Evolutionary conservation across 2,888 invertebrate species (phyloP), one percentile per base, ranked within the genome.

Genomic region (Rhopalosiphum nymphaeae): DNA sequence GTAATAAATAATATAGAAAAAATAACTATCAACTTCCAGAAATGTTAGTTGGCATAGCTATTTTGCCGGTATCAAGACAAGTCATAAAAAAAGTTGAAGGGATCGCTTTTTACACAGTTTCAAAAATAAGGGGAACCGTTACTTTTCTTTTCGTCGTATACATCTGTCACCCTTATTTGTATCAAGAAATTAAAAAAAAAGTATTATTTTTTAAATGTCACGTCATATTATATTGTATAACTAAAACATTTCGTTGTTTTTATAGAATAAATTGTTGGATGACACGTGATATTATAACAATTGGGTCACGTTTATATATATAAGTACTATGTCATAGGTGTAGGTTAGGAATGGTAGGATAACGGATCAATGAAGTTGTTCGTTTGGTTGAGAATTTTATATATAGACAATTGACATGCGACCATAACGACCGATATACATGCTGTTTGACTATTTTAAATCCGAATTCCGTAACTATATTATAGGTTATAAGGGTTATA

Each of bases 391-490:
- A 36, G 78, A 42, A 21, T 78, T 78, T 21, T 78, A 78, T 78
- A 78, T 78, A 78, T 78, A 78, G 78, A 78, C 36, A 78, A 36
- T 78, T 78, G 78, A 78, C 78, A 78, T 78, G 78, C 36, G 78
- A 78, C 36, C 36, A 78, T 16, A 21, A 7, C 21, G 36, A 78
- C 21, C 36, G 21, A 78, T 36, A 21, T 78, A 36, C 36, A 36
- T 21, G 36, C 36, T 21, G 36, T 78, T 78, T 36, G 36, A 36
- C 78, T 78, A 78, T 42, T 78, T 78, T 36, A 78, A 78, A 78
- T 78, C 78, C 36, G 21, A 78, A 42, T 36, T 78, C 21, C 21
- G 36, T 21, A 78, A 78, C 36, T 78, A 36, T 36, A 78, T 78
- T 78, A 36, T 78, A 36, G 21, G 53, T 53, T 53, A 36, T 21